Evolutionary conservation across 2,797 vertebrate genomes (phyloP).

Genomic region (Darevskia nairensis): DNA sequence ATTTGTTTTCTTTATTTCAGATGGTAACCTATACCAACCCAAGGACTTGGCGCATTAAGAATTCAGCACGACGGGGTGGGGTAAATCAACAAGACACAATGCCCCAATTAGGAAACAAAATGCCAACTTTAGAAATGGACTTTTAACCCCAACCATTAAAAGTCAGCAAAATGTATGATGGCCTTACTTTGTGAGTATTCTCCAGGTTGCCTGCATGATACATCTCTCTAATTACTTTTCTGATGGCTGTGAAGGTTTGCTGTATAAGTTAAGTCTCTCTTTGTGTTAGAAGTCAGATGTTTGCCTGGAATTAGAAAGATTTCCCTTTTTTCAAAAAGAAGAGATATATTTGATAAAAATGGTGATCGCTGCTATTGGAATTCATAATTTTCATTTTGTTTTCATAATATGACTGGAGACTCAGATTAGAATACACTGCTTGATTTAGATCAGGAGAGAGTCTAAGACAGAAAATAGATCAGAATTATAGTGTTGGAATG

Average conservation of each 20-base stretch:
- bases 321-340: neutral
- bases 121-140: neutral
- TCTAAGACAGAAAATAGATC: neutral
- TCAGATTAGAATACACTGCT: neutral
- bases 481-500: neutral
- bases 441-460: neutral
- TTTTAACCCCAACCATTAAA: neutral
- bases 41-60: neutral
- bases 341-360: neutral
- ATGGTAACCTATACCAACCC: constrained; percentile 9
- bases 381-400: neutral
- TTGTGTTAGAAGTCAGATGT: neutral
- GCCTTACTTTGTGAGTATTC: neutral
- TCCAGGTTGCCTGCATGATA: neutral
- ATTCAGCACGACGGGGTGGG: neutral
- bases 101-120: neutral
- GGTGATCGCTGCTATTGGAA: neutral
- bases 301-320: neutral
- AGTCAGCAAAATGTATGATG: neutral
- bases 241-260: neutral
- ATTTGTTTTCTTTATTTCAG: neutral
- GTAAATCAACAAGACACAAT: neutral
- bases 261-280: neutral
- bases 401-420: neutral
- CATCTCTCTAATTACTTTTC: neutral